Conservation (phyloP, 2,797 vertebrate genomes). For the Fratercula arctica region DNA sequence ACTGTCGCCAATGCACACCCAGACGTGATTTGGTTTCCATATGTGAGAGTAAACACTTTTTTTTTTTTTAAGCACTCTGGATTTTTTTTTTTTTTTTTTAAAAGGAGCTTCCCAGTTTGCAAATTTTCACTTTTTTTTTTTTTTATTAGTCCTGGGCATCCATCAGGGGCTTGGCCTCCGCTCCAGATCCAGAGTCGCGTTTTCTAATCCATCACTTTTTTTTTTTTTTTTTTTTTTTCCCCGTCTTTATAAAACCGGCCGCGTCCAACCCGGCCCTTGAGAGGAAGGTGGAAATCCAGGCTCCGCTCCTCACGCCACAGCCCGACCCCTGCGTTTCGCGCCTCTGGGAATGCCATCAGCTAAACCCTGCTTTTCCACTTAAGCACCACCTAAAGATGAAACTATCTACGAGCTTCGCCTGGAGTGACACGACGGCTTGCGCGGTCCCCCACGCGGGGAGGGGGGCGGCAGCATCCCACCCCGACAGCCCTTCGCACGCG, state of each 20-base stretch:
- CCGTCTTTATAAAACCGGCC: neutral
- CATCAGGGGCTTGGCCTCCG: neutral
- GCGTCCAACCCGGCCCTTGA: neutral
- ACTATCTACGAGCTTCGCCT: neutral
- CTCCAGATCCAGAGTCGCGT: neutral
- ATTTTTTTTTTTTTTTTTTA: neutral
- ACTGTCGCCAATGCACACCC: fast-evolving
- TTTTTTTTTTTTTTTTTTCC: no score
- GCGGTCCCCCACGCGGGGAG: fast-evolving
- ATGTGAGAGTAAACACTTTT: neutral
- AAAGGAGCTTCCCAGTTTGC: neutral
- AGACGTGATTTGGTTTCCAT: neutral
- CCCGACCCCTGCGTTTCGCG: neutral
- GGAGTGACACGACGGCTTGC: neutral
- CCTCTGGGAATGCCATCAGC: neutral
- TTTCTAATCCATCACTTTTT: neutral
- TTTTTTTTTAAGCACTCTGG: neutral
- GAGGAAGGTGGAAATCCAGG: neutral
- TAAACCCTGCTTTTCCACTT: neutral
- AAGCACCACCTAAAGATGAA: neutral
- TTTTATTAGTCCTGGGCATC: neutral
- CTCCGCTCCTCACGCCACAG: neutral
- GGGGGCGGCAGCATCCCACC: neutral
- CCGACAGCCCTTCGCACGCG: neutral
- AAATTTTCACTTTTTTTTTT: neutral